Evolutionary conservation across 2,113 vertebrate genomes (phyloP).

Genomic region (Gymnorhina tibicen): DNA sequence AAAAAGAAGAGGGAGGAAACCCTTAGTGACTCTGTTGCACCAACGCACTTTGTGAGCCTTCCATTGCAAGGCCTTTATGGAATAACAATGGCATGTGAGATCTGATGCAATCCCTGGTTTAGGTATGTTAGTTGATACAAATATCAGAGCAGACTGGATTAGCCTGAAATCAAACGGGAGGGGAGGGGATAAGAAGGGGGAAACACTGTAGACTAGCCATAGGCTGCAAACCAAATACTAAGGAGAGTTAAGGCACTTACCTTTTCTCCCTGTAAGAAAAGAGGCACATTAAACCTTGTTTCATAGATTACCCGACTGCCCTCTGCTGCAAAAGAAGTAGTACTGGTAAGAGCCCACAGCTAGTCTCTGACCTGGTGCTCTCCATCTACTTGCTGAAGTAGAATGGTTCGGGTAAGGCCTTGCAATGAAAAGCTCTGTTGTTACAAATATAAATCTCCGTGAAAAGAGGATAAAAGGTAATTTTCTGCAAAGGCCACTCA

Average conservation of each 20-base stretch:
- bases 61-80: conserved; percentile 84
- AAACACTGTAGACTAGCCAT: conserved; percentile 62
- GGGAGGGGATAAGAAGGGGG: neutral
- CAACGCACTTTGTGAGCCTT: conserved; percentile 76
- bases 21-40: conserved; percentile 84
- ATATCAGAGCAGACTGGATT: neutral
- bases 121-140: neutral
- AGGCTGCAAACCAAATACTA: conserved; percentile 74
- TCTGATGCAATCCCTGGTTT: neutral
- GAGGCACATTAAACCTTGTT: neutral
- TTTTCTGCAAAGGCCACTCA: conserved; percentile 86
- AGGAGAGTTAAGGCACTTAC: conserved; percentile 52
- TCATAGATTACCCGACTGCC: conserved; percentile 40
- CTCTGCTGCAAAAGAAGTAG: conserved; percentile 68
- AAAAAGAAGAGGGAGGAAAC: conserved; percentile 79
- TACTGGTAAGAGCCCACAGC: conserved; percentile 76
- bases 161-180: conserved; percentile 34
- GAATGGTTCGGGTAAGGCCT: conserved; percentile 71
- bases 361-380: conserved; percentile 74
- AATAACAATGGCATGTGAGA: neutral
- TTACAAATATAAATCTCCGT: conserved; percentile 36
- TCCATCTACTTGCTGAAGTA: conserved; percentile 71
- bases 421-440: conserved; percentile 83
- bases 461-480: conserved; percentile 70
- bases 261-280: conserved; percentile 38